Base-by-base conservation (phyloP, 2,797 vertebrate species). In the Garrulus glandarius region DNA sequence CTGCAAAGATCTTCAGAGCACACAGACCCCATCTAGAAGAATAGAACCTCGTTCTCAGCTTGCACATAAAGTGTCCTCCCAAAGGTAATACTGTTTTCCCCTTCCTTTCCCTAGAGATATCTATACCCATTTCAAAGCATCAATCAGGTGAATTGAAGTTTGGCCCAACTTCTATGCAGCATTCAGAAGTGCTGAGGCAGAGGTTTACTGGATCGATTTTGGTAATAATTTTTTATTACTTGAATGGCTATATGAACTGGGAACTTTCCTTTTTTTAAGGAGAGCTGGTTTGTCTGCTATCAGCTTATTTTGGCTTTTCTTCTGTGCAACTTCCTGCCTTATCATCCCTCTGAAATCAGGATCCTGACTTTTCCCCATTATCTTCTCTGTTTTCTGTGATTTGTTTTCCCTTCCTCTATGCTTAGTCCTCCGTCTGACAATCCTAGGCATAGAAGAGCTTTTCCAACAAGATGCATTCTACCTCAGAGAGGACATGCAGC, bases 131-230 rank as follows among this genome's bases (percentile, higher is more conserved):
- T 78, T 87, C 80, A 91, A 86, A 92, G 59, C 79, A 96, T 80
- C 75, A 76, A 78, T 92, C 76, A 94, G 60, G 30, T 49, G 16
- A 89, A 92, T 0, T 95, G 83, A 86, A 96, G 84, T 83, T 97
- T 94, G 95, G 93, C 94, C 55, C 12, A 64, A 87, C 72, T 87
- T 89, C 92, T 67, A 72, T 69, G 74, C 76, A 77, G 87, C 75
- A 81, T 39, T 88, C 44, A 78, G 53, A 96, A 97, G n/a, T 87
- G 95, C 95, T 96, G 95, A 97, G 81, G 80, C 79, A 93, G 90
- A 89, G 57, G 77, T 97, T 97, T 97, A 63, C 36, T 37, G 68
- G 56, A 96, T 96, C 52, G 3, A 96, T 96, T 96, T 93, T 20
- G 15, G 81, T 76, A 7, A 4, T 89, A 69, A 85, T 93, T 94